Base-by-base conservation (phyloP, 2,797 vertebrate genomes). In the Hoplostethus atlanticus region DNA sequence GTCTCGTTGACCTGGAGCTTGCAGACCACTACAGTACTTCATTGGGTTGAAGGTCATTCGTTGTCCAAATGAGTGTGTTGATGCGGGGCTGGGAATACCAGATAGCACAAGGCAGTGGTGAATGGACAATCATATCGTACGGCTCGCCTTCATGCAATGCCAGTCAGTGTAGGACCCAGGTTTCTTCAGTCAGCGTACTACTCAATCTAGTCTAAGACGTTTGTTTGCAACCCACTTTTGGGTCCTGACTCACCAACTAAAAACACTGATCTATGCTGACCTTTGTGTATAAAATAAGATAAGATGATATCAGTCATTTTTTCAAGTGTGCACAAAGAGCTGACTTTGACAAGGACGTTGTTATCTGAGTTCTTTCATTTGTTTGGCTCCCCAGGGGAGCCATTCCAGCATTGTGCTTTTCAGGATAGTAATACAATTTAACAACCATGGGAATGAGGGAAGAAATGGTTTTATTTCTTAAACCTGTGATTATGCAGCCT, bases 271-370 rank as follows among this genome's bases (percentile, higher is more conserved):
- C 38, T 59, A 78, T 55, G 55, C 5, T 66, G 66, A 80, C 77
- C 82, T 84, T 79, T 78, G 6, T 36, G 34, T 36, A 6, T 36
- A 3, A 28, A 28, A 28, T 28, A 28, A 28, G 28, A 36, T 36
- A 54, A 42, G 5, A 50, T 67, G 42, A 64, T 71, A 62, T 15
- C 5, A 34, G 57, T 61, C 53, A 66, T 73, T 81, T 76, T 71
- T 57, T 65, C 17, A 11, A 65, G 31, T 11, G 9, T 53, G 38
- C 58, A 58, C 40, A 59, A 64, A 80, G 80, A 71, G 53, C 21
- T 0, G 5, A 72, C 72, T 76, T 72, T 75, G 73, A 59, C 62
- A 74, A 71, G 52, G 53, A 65, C 73, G 56, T 71, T 55, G 54
- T 72, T 25, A 21, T 16, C 25, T 55, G 13, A 6, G 34, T 36